Evolutionary conservation across 1,140 invertebrate genomes (phyloP).

Genomic region (Brachionus koreanus): DNA sequence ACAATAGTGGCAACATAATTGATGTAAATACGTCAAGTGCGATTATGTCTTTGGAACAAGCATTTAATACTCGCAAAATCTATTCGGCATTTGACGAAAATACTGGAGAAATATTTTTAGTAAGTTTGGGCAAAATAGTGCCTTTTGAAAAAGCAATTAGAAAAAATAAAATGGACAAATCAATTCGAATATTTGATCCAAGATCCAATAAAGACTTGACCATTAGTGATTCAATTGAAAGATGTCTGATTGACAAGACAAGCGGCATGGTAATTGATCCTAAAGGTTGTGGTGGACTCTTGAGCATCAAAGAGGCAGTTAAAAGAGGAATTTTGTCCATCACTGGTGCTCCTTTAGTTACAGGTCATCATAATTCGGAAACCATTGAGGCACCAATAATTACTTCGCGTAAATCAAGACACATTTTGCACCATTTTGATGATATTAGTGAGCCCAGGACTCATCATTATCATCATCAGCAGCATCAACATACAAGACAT

Average conservation of each 20-base stretch:
- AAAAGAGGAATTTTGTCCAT: slow-evolving; percentile 29
- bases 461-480: neutral
- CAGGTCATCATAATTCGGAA: slow-evolving; percentile 23
- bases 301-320: slow-evolving; percentile 39
- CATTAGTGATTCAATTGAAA: slow-evolving; percentile 18
- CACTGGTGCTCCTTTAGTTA: slow-evolving; percentile 30
- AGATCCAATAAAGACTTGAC: slow-evolving; percentile 32
- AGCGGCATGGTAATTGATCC: slow-evolving; percentile 39
- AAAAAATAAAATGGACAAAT: slow-evolving; percentile 35
- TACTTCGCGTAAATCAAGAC: slow-evolving; percentile 15
- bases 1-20: neutral
- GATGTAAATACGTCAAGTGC: neutral
- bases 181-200: slow-evolving; percentile 28
- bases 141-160: slow-evolving; percentile 27
- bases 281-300: neutral
- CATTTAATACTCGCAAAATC: slow-evolving; percentile 28
- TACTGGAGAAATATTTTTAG: slow-evolving; percentile 39
- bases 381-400: slow-evolving; percentile 15
- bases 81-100: slow-evolving; percentile 39
- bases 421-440: slow-evolving; percentile 3
- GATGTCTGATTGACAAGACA: slow-evolving; percentile 1
- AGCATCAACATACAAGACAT: neutral
- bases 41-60: neutral
- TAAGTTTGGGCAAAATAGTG: neutral
- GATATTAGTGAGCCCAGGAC: slow-evolving; percentile 7